Percentiles rank a stretch among this genome's conserved stretches.
These are phyloP conservation scores for Etheostoma cragini DNA, from an alignment of 2,113 vertebrate genomes.

Conservation along the genomic window DNA sequence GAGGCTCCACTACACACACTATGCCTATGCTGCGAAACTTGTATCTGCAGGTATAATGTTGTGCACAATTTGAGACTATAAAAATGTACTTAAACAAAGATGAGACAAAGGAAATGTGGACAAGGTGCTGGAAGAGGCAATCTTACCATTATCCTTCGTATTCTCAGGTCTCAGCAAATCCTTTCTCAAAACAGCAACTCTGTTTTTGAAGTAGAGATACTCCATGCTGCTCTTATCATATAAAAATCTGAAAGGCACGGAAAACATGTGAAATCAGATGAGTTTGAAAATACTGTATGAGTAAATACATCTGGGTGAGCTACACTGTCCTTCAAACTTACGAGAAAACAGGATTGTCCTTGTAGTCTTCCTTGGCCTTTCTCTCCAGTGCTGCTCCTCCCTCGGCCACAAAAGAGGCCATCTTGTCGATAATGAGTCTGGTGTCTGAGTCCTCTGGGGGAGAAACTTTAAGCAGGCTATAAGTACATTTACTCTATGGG, in stretches of 20 bases:
- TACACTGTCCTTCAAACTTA: slow-evolving; percentile 80
- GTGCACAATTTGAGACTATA: neutral
- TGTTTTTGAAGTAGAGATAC: slow-evolving; percentile 96
- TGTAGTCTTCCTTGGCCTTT: slow-evolving; percentile 94
- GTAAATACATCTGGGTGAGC: neutral
- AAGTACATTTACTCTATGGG: slow-evolving; percentile 91
- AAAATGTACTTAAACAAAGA: neutral
- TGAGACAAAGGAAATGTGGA: neutral
- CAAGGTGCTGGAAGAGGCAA: neutral
- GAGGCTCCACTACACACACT: slow-evolving; percentile 12
- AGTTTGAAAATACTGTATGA: neutral
- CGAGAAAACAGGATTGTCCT: slow-evolving; percentile 93
- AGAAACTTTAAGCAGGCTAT: slow-evolving; percentile 99
- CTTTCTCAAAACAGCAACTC: slow-evolving; percentile 90
- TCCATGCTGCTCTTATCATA: slow-evolving; percentile 93
- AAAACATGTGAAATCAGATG: neutral
- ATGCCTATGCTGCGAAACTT: slow-evolving; percentile 1
- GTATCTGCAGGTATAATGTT: neutral
- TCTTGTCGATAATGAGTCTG: slow-evolving; percentile 93
- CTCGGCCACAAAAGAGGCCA: slow-evolving; percentile 96
- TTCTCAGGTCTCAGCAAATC: slow-evolving; percentile 78
- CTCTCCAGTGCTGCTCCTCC: slow-evolving; percentile 93
- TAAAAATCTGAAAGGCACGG: slow-evolving; percentile 87
- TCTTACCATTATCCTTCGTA: slow-evolving; percentile 87
- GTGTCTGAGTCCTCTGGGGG: slow-evolving; percentile 97